phyloP scores from a whole-genome alignment of 2,113 vertebrate species.

The Haemorhous mexicanus region DNA sequence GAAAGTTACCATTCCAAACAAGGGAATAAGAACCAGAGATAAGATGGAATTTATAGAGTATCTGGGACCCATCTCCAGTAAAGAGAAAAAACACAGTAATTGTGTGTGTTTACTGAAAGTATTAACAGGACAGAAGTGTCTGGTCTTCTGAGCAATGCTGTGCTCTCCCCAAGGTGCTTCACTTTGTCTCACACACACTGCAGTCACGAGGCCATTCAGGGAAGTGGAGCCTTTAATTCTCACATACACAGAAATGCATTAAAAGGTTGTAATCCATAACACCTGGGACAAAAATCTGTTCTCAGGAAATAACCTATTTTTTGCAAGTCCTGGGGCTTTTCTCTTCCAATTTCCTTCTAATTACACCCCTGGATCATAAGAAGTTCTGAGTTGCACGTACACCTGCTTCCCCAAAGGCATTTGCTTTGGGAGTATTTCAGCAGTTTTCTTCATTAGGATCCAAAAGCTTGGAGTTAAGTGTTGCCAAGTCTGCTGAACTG shows the following conservation, averaged over 20 bases:
- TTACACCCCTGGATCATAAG: neutral
- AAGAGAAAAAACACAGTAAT: neutral
- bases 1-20: neutral
- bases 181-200: neutral
- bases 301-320: slow-evolving; percentile 22
- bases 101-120: neutral
- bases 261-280: neutral
- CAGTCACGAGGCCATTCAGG: neutral
- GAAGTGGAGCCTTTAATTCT: neutral
- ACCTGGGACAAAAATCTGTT: neutral
- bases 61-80: neutral
- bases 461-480: neutral
- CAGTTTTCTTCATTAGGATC: slow-evolving; percentile 38
- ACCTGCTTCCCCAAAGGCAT: slow-evolving; percentile 6
- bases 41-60: neutral
- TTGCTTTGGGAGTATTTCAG: neutral
- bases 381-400: neutral
- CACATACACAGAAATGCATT: neutral
- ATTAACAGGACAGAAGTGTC: neutral
- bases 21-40: neutral
- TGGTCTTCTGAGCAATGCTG: neutral
- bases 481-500: neutral
- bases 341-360: slow-evolving; percentile 5
- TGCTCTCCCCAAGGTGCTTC: neutral
- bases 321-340: neutral